These are phyloP conservation scores for Chrysogorgia sp. DNA, from an alignment of 92 coral and sea anemone genomes.

Conservation along the genomic window DNA sequence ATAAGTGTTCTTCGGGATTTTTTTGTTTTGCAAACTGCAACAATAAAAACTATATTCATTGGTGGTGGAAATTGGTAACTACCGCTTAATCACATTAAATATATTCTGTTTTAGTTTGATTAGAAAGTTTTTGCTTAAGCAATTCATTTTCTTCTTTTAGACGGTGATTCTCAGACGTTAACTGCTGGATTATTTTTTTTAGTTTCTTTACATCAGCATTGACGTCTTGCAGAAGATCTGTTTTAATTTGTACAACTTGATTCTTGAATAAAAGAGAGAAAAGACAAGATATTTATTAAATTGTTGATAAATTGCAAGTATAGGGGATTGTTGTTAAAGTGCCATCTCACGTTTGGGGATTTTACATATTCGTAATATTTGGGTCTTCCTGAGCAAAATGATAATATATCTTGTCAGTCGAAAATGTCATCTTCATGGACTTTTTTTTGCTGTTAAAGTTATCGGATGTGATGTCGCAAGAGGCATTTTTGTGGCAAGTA, in stretches of 20 bases:
- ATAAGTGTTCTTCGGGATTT: neutral
- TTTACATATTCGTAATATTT: too few relatives aligned
- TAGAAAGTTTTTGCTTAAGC: conserved; percentile 64
- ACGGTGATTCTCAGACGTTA: conserved; percentile 86
- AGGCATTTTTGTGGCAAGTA: too few relatives aligned
- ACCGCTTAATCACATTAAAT: conserved; percentile 39
- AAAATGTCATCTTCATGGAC: too few relatives aligned
- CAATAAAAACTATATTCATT: conserved; percentile 41
- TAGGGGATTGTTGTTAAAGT: too few relatives aligned
- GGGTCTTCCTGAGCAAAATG: too few relatives aligned
- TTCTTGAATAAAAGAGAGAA: conserved; percentile 66
- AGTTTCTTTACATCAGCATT: conserved; percentile 96
- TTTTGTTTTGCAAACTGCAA: conserved; percentile 31
- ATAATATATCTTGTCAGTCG: too few relatives aligned
- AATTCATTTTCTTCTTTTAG: conserved; percentile 92
- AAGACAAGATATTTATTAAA: neutral
- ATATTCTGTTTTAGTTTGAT: conserved; percentile 35
- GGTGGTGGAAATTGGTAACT: conserved; percentile 6
- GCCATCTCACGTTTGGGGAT: too few relatives aligned
- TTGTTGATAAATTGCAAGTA: neutral
- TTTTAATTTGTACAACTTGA: conserved; percentile 93
- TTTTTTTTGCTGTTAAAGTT: too few relatives aligned
- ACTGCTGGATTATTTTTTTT: conserved; percentile 89
- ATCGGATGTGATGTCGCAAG: too few relatives aligned
- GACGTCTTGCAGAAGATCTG: conserved; percentile 86